Base-by-base conservation (phyloP, 2,113 vertebrate species). In the Coptodon bakossiorum region DNA sequence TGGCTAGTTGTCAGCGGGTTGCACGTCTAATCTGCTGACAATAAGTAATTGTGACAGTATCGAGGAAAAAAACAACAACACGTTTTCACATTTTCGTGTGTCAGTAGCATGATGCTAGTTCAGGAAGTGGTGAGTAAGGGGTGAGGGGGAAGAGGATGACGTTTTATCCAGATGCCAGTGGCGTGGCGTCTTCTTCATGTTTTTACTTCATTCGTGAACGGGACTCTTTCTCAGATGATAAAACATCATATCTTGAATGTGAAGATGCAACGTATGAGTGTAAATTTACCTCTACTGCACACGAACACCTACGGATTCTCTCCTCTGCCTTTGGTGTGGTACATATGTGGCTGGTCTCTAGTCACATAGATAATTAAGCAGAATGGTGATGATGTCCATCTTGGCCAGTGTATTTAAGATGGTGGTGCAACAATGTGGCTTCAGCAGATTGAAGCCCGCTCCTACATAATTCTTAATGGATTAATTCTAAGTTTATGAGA, bases 61-160 rank as follows among this genome's bases (percentile, higher is more conserved):
- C 1, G 17, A 34, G 29, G 22, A 22, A 19, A 19, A 3, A 38
- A 34, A 31, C 0, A 1, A 0, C 0, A 45, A 3, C 29, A 61
- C 5, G 5, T 63, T 34, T 2, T 31, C 59, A 34, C 5, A 11
- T 63, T 34, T 63, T 34, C 0, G 3, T 34, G 59, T 6, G 59
- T 63, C 14, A 34, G 16, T 11, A 34, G 9, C 16, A 19, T 2
- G 16, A 19, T 0, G 2, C 29, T 31, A 63, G 59, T 63, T 63
- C 59, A 63, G 59, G 59, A 63, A 11, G 16, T 63, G 59, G 29
- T 19, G 29, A 10, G 14, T 0, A 34, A 10, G 16, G 17, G 14
- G 29, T 63, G 29, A 61, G 59, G 59, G 24, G 57, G 16, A 61
- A 61, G 29, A 3, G 14, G 1, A 61, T 61, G 57, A 61, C 16